Conservation (phyloP, 2,888 invertebrate species). For the Synergus laeviventris region DNA sequence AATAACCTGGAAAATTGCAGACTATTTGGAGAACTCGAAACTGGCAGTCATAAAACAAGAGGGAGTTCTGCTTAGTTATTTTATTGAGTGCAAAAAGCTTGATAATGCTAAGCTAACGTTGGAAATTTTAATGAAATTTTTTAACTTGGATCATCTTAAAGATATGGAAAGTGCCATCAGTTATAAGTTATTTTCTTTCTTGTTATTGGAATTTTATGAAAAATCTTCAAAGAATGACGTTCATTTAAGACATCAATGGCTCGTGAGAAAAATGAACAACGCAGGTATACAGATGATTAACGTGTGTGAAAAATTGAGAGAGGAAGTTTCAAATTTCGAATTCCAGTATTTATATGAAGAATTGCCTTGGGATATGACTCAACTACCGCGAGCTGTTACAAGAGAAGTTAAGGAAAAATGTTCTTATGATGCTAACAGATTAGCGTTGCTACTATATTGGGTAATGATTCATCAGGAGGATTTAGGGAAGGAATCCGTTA, state of each 20-base stretch:
- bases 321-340: conserved; percentile 53
- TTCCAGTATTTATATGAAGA: conserved; percentile 40
- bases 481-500: background rate
- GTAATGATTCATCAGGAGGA: background rate
- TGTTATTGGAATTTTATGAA: conserved; percentile 75
- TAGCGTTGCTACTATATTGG: conserved; percentile 77
- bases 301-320: background rate
- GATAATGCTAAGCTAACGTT: background rate
- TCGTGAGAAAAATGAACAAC: conserved; percentile 49
- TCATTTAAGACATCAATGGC: conserved; percentile 68
- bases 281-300: background rate
- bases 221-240: conserved; percentile 72
- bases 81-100: conserved; percentile 39
- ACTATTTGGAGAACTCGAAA: conserved; percentile 78
- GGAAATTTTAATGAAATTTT: conserved; percentile 44
- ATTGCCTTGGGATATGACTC: conserved; percentile 62
- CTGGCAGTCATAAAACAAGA: conserved; percentile 79
- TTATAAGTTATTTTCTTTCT: conserved; percentile 62
- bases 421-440: conserved; percentile 70
- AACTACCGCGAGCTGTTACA: conserved; percentile 10
- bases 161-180: conserved; percentile 36
- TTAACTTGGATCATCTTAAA: conserved; percentile 52
- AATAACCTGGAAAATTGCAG: conserved; percentile 73
- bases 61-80: conserved; percentile 72
- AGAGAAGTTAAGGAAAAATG: conserved; percentile 32